Base-by-base conservation (phyloP, 35 echinoderm and acorn worm species). In the Anneissia japonica region DNA sequence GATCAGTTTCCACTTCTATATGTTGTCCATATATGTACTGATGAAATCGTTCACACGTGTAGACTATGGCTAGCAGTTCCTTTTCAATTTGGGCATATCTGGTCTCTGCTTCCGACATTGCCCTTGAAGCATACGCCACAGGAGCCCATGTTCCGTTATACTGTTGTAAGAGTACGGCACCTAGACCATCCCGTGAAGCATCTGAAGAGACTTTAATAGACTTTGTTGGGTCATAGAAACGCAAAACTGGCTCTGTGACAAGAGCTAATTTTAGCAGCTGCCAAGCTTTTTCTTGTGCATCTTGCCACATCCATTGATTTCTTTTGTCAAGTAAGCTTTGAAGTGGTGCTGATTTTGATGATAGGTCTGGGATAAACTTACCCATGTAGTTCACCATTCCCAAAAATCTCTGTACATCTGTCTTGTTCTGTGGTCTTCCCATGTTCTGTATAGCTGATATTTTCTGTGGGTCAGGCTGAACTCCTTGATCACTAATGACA, bases 71-170 rank as follows among this genome's bases (percentile, higher is more conserved):
- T 43, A 91, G 38, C 12, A 39, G n/a, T 78, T 85, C 75, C 38
- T 91, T 85, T 36, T 86, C 77, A 31, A 92, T 92, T 46, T 87
- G 84, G 11, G 90, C 90, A 76, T 92, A 87, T 30, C 56, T 82
- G 40, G 43, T 76, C 34, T 82, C 82, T 35, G 83, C 74, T 29
- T 79, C 46, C 3, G 81, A 89, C 76, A 89, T 76, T n/a, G 87
- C 75, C 31, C 79, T 73, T 16, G 82, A 86, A 0, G 87, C 87
- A 39, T 89, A 86, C 9, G 84, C 83, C 34, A 86, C 87, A 31
- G 92, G 92, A 74, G 46, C 19, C 72, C 85, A 92, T 35, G 21
- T 23, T 12, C 72, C 31, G 28, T 77, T 37, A 92, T 87, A 55
- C 13, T 80, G 29, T 36, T 89, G 91, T 16, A 92, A 80, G 34